phyloP scores from a whole-genome alignment of 2,888 invertebrate species.

The Poecilobothrus nobilitatus region DNA sequence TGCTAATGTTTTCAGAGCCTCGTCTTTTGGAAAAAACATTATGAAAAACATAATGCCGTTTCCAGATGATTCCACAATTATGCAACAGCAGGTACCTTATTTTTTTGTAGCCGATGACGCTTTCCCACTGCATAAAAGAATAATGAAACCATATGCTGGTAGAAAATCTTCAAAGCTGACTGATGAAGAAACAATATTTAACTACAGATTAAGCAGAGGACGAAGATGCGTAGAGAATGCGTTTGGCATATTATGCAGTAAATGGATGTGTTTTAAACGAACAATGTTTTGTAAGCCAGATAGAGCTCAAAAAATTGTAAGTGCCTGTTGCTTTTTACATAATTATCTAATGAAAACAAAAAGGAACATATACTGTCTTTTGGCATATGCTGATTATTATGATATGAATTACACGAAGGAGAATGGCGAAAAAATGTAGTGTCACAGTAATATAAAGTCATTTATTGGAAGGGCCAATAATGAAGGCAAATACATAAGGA shows the following conservation, averaged over 20 bases:
- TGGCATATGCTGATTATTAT: constrained; percentile 13
- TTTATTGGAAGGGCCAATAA: too few relatives aligned
- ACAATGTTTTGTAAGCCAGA: constrained; percentile 15
- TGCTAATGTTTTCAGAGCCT: too few relatives aligned
- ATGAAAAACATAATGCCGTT: not conserved
- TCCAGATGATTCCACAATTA: not conserved
- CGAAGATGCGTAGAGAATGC: constrained; percentile 21
- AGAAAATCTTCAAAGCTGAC: constrained; percentile 12
- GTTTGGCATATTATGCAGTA: constrained; percentile 24
- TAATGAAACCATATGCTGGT: constrained; percentile 24
- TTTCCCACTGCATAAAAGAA: constrained; percentile 21
- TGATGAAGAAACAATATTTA: constrained; percentile 17
- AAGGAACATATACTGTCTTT: constrained; percentile 10
- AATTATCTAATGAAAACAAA: constrained; percentile 15
- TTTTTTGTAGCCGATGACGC: constrained; percentile 18
- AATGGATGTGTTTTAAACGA: constrained; percentile 16
- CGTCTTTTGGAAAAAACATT: not conserved
- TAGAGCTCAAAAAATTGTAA: constrained; percentile 14
- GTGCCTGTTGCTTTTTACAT: constrained; percentile 17
- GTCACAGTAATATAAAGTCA: too few relatives aligned
- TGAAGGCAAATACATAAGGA: too few relatives aligned
- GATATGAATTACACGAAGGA: not conserved
- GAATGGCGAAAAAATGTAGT: too few relatives aligned
- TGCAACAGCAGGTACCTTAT: not conserved
- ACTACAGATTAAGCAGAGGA: constrained; percentile 19